These are phyloP conservation scores for Hipposideros larvatus DNA, from an alignment of 2,797 vertebrate genomes.

Conservation along the genomic window DNA sequence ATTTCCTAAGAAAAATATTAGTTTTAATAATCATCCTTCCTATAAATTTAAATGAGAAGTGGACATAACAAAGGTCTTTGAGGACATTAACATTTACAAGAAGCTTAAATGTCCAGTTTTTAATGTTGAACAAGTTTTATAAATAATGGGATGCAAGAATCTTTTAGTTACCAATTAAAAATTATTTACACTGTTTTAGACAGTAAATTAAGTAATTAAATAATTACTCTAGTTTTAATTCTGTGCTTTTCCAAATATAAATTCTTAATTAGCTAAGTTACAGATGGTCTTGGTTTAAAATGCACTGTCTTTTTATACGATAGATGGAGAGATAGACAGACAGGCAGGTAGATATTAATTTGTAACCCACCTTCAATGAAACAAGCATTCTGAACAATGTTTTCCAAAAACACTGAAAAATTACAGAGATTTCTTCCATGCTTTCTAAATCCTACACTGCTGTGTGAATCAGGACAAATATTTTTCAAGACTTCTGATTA, in stretches of 20 bases:
- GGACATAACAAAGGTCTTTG: constrained; percentile 75
- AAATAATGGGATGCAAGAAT: constrained; percentile 66
- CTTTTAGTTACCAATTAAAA: constrained; percentile 69
- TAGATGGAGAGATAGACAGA: neutral
- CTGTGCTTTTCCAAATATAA: constrained; percentile 63
- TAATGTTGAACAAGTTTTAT: constrained; percentile 74
- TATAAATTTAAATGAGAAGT: constrained; percentile 79
- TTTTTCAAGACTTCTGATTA: neutral
- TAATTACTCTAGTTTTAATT: constrained; percentile 67
- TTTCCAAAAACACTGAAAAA: neutral
- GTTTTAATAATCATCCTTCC: constrained; percentile 77
- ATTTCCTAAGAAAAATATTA: constrained; percentile 80
- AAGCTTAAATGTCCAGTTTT: constrained; percentile 74
- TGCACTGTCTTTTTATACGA: neutral
- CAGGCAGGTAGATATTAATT: neutral
- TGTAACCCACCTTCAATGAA: neutral
- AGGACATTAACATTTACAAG: constrained; percentile 81
- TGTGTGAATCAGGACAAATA: neutral
- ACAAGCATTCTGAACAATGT: neutral
- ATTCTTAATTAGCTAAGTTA: constrained; percentile 31
- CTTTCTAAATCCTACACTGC: constrained; percentile 15
- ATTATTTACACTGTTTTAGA: constrained; percentile 68
- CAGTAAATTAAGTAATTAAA: constrained; percentile 68
- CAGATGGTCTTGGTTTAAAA: constrained; percentile 6
- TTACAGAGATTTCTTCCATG: neutral